Conservation (phyloP, 2,113 vertebrate species). For the Barbus barbus region DNA sequence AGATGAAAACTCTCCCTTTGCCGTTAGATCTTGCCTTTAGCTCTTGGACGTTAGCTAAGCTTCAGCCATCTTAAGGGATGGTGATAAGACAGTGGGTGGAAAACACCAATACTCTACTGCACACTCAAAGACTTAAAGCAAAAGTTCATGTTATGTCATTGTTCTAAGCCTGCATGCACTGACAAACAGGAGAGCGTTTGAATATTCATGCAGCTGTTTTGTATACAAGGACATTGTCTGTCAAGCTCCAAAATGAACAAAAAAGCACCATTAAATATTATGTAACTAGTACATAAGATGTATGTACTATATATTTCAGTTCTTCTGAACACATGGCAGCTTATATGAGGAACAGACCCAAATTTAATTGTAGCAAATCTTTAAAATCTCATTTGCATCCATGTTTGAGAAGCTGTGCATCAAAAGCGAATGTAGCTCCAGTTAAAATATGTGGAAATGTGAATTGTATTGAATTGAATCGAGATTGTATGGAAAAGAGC, state of each 20-base stretch:
- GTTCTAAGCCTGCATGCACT: neutral
- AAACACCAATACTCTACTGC: neutral
- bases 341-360: neutral
- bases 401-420: no score
- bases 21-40: constrained; percentile 35
- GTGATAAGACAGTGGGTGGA: neutral
- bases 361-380: neutral
- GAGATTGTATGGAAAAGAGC: neutral
- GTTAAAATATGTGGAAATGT: neutral
- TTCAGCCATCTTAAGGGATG: constrained; percentile 42
- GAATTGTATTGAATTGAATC: no score
- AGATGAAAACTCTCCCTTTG: constrained; percentile 17
- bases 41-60: constrained; percentile 27
- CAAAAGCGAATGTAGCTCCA: neutral
- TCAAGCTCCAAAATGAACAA: neutral
- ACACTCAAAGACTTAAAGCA: neutral
- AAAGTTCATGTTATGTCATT: neutral
- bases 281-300: neutral
- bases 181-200: neutral
- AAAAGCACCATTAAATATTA: no score
- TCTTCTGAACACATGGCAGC: neutral
- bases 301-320: neutral
- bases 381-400: no score
- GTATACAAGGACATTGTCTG: neutral
- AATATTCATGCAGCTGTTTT: neutral